phyloP scores from a whole-genome alignment of 2,797 vertebrate genomes.

The Fundulus diaphanus region DNA sequence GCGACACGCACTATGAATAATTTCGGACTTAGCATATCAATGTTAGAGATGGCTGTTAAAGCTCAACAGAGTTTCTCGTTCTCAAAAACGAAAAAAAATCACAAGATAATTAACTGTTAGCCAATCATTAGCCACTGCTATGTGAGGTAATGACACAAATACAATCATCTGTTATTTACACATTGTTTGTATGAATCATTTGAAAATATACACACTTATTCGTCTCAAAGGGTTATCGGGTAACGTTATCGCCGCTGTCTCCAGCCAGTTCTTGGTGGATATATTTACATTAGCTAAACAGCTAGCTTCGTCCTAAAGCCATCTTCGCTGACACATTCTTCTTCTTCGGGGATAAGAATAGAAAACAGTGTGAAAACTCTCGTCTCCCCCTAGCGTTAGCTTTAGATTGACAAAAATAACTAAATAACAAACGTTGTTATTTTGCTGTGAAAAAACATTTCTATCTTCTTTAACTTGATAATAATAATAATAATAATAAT shows the following conservation, averaged over 20 bases:
- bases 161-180: background rate
- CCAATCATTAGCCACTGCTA: conserved; percentile 13
- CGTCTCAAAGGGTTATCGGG: conserved; percentile 8
- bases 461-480: background rate
- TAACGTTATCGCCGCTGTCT: conserved; percentile 38
- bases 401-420: background rate
- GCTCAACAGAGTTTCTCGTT: background rate
- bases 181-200: background rate
- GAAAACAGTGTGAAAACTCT: background rate
- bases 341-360: background rate
- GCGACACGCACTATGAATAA: background rate
- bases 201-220: conserved; percentile 50
- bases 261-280: conserved; percentile 19
- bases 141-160: background rate
- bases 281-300: conserved; percentile 63
- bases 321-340: conserved; percentile 49
- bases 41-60: background rate
- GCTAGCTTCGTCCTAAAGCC: conserved; percentile 50
- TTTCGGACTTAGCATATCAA: background rate
- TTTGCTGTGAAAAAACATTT: background rate
- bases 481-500: background rate
- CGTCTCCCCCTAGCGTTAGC: conserved; percentile 36
- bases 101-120: conserved; percentile 21
- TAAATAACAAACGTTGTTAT: background rate
- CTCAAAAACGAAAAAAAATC: conserved; percentile 4